Base-by-base conservation (phyloP, 2,888 invertebrate genomes). In the Scaptomyza tumidula region DNA sequence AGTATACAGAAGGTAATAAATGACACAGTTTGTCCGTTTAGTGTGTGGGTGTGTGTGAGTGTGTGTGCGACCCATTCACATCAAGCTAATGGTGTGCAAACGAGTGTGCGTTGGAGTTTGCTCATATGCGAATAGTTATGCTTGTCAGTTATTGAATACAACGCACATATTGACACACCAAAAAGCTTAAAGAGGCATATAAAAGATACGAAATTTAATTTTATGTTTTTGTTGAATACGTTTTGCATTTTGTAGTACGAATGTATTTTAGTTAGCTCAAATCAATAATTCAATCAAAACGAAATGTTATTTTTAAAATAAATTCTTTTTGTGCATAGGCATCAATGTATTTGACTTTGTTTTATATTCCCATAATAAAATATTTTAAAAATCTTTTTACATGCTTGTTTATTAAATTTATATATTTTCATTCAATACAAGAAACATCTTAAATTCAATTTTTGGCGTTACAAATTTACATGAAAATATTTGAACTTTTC, bases 1-100 rank as follows among this genome's bases (percentile, higher is more conserved):
- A 84, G 77, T 79, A 75, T 78, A 79, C 69, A 67, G 79, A 75
- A 84, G 81, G 83, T 83, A 84, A 83, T 83, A 83, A 83, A 83
- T 83, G 83, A 75, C 83, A 80, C 79, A 80, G 81, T 80, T 76
- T 78, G 70, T 60, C 64, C 57, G 50, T 13, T n/a, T 24, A 50
- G 43, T 41, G 27, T 45, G 39, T 53, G 27, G 43, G 39, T 53
- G 9, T 37, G 16, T 43, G 31, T 39, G 27, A 45, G 9, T 55
- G 19, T 57, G 27, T 33, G 43, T 46, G 41, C 56, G 29, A 19
- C 52, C 46, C 29, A 59, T 29, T 58, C 57, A 39, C 53, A 43
- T 31, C 33, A 39, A 43, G 48, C 57, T 63, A 75, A 75, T 75
- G 72, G 71, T 68, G 76, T 75, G 72, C 68, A 75, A 59, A 58